These are phyloP conservation scores for Echinometra lucunter DNA, from an alignment of 53 echinoderm and acorn worm species.

Conservation along the genomic window DNA sequence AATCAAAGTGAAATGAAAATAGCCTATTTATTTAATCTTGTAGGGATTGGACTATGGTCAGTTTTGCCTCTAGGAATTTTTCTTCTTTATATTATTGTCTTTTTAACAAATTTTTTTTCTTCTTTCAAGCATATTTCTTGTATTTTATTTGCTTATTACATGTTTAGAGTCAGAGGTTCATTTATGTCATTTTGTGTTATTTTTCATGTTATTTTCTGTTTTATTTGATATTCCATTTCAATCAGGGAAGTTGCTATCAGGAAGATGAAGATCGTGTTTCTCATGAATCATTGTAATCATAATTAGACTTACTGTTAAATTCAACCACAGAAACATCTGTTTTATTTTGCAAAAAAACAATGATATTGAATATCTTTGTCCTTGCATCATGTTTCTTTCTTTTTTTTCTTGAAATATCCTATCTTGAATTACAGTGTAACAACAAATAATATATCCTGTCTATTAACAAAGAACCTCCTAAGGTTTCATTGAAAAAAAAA, in stretches of 20 bases:
- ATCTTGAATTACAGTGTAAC: neutral
- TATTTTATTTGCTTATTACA: neutral
- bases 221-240: slow-evolving; percentile 31
- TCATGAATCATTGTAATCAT: neutral
- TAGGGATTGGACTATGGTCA: neutral
- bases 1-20: neutral
- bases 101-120: neutral
- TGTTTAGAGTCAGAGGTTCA: neutral
- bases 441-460: neutral
- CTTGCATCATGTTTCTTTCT: neutral
- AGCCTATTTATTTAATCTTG: neutral
- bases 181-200: neutral
- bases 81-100: neutral
- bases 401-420: neutral
- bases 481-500: neutral
- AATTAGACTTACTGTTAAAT: neutral
- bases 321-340: no score
- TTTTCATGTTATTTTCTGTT: neutral
- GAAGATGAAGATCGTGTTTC: slow-evolving; percentile 1
- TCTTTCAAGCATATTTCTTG: neutral
- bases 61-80: neutral
- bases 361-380: neutral
- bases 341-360: neutral
- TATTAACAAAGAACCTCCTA: neutral
- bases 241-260: slow-evolving; percentile 40